Evolutionary conservation across 2,888 invertebrate species (phyloP).

Genomic region (Aricia artaxerxes): DNA sequence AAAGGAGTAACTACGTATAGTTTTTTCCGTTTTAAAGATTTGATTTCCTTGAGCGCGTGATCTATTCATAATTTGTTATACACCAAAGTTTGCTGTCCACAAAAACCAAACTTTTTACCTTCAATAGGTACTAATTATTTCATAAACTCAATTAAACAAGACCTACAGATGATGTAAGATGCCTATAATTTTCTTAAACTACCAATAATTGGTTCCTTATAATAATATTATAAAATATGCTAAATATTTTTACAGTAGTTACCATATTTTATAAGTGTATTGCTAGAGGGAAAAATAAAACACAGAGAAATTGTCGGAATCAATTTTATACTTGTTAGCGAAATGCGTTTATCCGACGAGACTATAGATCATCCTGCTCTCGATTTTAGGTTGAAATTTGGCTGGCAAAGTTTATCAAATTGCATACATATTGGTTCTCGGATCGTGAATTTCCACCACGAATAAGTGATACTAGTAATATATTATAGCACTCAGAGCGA

Average conservation of each 20-base stretch:
- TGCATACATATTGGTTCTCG: conserved; percentile 25
- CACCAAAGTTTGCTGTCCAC: too few relatives aligned
- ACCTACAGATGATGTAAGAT: not conserved
- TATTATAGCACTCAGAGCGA: conserved; percentile 59
- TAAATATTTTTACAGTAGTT: conserved; percentile 18
- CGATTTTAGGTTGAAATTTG: not conserved
- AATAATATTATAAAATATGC: conserved; percentile 10
- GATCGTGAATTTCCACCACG: conserved; percentile 38
- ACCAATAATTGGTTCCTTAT: not conserved
- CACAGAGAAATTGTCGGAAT: conserved; percentile 28
- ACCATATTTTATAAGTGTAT: conserved; percentile 22
- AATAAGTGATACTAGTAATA: conserved; percentile 61
- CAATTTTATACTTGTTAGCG: conserved; percentile 28
- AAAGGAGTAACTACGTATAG: not conserved
- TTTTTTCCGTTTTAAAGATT: not conserved
- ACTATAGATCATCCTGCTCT: conserved; percentile 2
- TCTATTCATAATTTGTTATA: too few relatives aligned
- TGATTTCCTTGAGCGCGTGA: too few relatives aligned
- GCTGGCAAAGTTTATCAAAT: conserved; percentile 24
- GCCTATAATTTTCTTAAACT: conserved; percentile 1
- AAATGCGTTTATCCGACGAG: not conserved
- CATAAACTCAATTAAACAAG: not conserved
- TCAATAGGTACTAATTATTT: not conserved
- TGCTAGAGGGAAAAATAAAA: conserved; percentile 31
- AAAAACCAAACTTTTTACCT: too few relatives aligned